Base-by-base conservation (phyloP, 2,888 invertebrate genomes). In the Strigamia maritima region DNA sequence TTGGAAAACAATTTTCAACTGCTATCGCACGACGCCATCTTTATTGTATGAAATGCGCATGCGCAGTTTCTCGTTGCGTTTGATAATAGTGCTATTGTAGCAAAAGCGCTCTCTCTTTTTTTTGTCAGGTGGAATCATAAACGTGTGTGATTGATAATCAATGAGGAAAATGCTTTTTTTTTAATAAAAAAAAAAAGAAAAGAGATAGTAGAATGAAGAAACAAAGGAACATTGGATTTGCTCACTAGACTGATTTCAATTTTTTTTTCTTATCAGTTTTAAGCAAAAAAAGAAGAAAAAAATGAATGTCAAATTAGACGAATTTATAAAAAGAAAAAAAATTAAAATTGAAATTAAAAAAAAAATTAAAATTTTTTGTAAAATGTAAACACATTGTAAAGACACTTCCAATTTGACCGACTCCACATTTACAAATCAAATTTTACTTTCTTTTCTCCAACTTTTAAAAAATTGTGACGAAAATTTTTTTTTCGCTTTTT, bases 1-100 rank as follows among this genome's bases (percentile, higher is more conserved):
- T 75, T 75, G 75, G 75, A 75, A 75, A 75, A 75, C 75, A 75
- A 75, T 75, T 65, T 75, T 75, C 24, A 75, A 75, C 26, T 75
- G 24, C 24, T 75, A 75, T 75, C 40, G 14, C 40, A 10, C 40
- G 40, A 40, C 40, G 40, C 40, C 40, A 40, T 40, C 40, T 40
- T 40, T 40, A 40, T 40, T 40, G 40, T 40, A 40, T 40, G 40
- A 14, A 14, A 40, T 10, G 40, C 40, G 40, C 40, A 40, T 40
- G 40, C 40, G 40, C 40, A 40, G 40, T 40, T 40, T 40, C 8
- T 14, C 8, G 8, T 40, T 14, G 40, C 14, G 40, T 14, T 40
- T 40, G 40, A 40, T 40, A 40, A 40, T 40, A 40, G 40, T 40
- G 40, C 40, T 40, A 40, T 40, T 40, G 40, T 40, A 40, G 40